These are phyloP conservation scores for Herpetotheres cachinnans DNA, from an alignment of 2,113 vertebrate species.

Conservation along the genomic window DNA sequence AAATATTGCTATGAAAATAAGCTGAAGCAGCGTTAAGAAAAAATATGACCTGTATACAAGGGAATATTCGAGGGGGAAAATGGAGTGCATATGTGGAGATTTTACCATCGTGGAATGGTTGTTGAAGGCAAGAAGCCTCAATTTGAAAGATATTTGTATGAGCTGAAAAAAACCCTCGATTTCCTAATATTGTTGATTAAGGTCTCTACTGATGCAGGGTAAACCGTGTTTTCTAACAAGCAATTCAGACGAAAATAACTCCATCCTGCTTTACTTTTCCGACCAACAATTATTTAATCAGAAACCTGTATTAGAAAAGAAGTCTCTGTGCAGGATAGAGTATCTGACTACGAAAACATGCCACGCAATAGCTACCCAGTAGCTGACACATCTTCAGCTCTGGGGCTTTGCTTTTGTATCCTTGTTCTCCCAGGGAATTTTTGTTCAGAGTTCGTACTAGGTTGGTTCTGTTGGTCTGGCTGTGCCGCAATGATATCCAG, in stretches of 20 bases:
- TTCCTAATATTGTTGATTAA: not conserved
- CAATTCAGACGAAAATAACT: not conserved
- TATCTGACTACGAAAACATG: not conserved
- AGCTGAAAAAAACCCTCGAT: not conserved
- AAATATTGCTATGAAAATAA: not conserved
- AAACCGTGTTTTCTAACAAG: not conserved
- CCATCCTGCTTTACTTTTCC: not conserved
- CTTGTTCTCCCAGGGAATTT: not conserved
- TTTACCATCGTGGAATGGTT: not conserved
- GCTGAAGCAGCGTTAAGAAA: not conserved
- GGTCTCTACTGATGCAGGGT: not conserved
- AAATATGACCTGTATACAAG: not conserved
- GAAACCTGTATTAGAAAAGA: not conserved
- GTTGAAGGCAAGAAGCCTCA: not conserved
- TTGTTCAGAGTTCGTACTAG: not conserved
- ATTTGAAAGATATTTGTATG: not conserved
- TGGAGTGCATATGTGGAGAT: not conserved
- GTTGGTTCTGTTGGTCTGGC: not conserved
- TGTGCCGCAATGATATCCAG: not conserved
- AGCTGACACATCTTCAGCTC: not conserved
- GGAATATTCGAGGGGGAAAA: not conserved
- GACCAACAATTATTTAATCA: not conserved
- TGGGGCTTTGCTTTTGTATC: not conserved
- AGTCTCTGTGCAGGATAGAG: not conserved
- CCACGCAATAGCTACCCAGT: rapidly evolving